Evolutionary conservation across 2,797 vertebrate genomes (phyloP).

Genomic region (Gallinago solitaria): DNA sequence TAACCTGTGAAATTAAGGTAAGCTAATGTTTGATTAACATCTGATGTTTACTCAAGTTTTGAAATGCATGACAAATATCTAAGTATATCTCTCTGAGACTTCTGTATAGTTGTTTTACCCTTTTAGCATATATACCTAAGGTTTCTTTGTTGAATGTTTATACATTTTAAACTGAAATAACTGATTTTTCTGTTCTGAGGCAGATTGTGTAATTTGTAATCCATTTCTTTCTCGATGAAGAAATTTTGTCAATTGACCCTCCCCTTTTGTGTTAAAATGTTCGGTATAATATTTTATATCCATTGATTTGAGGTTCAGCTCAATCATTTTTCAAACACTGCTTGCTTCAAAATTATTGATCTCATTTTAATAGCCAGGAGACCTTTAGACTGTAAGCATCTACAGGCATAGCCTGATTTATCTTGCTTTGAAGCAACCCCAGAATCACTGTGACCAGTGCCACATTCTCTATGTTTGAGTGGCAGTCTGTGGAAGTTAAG

Average conservation of each 20-base stretch:
- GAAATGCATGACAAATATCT: background rate
- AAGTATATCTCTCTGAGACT: background rate
- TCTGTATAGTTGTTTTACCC: background rate
- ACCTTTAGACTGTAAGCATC: background rate
- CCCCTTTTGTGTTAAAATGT: background rate
- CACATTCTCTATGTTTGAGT: background rate
- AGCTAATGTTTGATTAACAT: slow-evolving; percentile 7
- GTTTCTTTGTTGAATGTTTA: background rate
- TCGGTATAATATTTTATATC: background rate
- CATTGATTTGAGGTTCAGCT: background rate
- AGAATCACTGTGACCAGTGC: background rate
- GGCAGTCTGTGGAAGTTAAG: background rate
- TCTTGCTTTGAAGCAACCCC: background rate
- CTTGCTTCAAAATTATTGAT: slow-evolving; percentile 14
- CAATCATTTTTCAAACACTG: background rate
- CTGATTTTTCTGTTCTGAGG: background rate
- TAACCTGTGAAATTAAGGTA: background rate
- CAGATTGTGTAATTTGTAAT: background rate
- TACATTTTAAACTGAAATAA: background rate
- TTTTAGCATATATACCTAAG: background rate
- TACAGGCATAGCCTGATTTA: background rate
- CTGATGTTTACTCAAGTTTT: background rate
- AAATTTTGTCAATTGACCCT: background rate
- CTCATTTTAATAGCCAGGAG: background rate
- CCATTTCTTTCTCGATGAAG: background rate